Evolutionary conservation across 2,888 invertebrate species (phyloP).

Genomic region (Drosophila ezoana): DNA sequence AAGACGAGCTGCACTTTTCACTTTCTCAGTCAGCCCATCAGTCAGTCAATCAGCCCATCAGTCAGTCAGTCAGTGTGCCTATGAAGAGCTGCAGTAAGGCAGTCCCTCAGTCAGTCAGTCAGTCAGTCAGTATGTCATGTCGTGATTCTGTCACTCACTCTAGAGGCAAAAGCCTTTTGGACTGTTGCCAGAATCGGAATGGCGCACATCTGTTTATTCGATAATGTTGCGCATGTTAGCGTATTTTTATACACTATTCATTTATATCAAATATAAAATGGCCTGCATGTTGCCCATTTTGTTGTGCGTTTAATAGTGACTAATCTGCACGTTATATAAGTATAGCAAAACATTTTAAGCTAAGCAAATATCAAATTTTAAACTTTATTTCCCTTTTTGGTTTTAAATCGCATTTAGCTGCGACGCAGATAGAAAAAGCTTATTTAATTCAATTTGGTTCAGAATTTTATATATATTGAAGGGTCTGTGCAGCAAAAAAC

Average conservation of each 20-base stretch:
- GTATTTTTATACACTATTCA: constrained; percentile 29
- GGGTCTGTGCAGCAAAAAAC: background rate
- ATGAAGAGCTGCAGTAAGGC: background rate
- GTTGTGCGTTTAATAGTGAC: background rate
- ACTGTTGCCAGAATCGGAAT: constrained; percentile 57
- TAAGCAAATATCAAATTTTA: background rate
- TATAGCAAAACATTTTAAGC: background rate
- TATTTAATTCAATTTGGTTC: too few species aligned
- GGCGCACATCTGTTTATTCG: constrained; percentile 71
- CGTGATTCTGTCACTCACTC: constrained; percentile 48
- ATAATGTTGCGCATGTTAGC: constrained; percentile 38
- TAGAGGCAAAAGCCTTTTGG: constrained; percentile 56
- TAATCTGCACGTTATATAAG: background rate
- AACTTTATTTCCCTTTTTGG: background rate
- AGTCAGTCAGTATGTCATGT: constrained; percentile 34
- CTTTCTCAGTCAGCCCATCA: constrained; percentile 3
- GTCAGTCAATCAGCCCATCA: constrained; percentile 10
- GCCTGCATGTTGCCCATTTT: constrained; percentile 5
- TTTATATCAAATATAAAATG: constrained; percentile 26
- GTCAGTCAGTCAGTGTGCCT: constrained; percentile 15
- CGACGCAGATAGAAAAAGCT: too few species aligned
- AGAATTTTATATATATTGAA: too few species aligned
- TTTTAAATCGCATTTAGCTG: too few species aligned
- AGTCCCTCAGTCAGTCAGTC: constrained; percentile 33
- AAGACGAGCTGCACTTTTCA: too few species aligned